Percentiles rank a stretch among this genome's conserved stretches.
Evolutionary conservation across 2,113 vertebrate species (phyloP).

Genomic region (Cyanoramphus novaezelandiae): DNA sequence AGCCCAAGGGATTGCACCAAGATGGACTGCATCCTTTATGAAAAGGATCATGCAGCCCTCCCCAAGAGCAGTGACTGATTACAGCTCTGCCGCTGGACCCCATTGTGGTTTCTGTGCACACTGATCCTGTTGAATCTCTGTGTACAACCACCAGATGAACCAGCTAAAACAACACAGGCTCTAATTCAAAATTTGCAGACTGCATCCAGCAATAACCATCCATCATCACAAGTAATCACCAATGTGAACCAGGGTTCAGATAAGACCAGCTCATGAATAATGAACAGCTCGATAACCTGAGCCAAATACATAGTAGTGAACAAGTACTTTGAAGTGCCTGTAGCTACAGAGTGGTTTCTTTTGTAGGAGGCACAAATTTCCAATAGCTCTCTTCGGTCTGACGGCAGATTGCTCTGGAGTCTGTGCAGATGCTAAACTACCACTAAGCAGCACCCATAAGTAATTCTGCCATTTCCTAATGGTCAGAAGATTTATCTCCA

Average conservation of each 20-base stretch:
- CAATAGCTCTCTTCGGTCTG: not conserved
- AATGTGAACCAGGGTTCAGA: not conserved
- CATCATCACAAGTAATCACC: constrained; percentile 4
- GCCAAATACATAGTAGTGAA: not conserved
- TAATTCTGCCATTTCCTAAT: not conserved
- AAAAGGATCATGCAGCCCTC: not conserved
- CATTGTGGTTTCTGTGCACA: not conserved
- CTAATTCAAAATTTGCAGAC: not conserved
- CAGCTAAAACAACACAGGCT: not conserved
- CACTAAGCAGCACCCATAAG: not conserved
- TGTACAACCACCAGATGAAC: not conserved
- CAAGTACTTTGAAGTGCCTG: not conserved
- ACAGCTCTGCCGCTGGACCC: not conserved
- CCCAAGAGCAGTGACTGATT: not conserved
- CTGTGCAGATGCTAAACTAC: not conserved
- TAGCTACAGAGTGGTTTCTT: not conserved
- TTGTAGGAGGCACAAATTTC: not conserved
- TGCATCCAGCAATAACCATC: not conserved
- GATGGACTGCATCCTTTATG: not conserved
- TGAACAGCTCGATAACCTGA: not conserved
- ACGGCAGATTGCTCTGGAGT: not conserved
- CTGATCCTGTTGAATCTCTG: not conserved
- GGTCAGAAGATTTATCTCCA: not conserved
- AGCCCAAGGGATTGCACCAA: not conserved
- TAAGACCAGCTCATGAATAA: constrained; percentile 18